Base-by-base conservation (phyloP, 2,797 vertebrate species). In the Cuniculus paca region DNA sequence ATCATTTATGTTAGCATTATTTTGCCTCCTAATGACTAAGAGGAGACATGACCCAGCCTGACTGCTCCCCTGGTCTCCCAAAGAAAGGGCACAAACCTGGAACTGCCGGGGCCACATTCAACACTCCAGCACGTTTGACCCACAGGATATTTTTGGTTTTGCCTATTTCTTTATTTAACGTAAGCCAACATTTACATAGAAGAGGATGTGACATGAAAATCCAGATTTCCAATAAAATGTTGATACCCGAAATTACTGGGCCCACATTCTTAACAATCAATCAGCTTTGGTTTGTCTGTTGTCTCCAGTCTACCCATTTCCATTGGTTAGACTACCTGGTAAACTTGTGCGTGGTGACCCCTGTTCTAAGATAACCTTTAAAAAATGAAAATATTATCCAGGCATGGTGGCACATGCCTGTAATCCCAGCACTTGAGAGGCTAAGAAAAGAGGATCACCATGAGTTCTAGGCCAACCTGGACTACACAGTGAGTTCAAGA, bases 1-100 rank as follows among this genome's bases (percentile, higher is more conserved):
- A 88, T 95, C 91, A 34, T 94, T 89, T 93, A 60, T 97, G 74
- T 82, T 91, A 86, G 96, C 93, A n/a, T 94, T 91, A 85, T 87
- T 96, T 97, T 96, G 45, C 61, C 85, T 96, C 56, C 91, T 94
- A 88, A 96, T 90, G 45, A 95, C 74, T 78, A 94, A 88, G 34
- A 90, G 1, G 34, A 91, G 83, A 81, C 10, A 54, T 91, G 78
- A 78, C 72, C 77, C 60, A 94, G 81, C 22, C 78, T 95, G 52
- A 56, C 36, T 52, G 77, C 9, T 90, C 80, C 50, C 77, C 39
- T 72, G 63, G 48, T 56, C 72, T 93, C 88, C 50, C 72, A 96
- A 77, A 94, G 70, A 79, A 63, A 85, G 17, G 20, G 50, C 80
- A 61, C 50, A 45, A 95, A 97, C 22, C 65, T 26, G 34, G 74